Evolutionary conservation across 2,797 vertebrate species (phyloP).

Genomic region (Cuniculus paca): DNA sequence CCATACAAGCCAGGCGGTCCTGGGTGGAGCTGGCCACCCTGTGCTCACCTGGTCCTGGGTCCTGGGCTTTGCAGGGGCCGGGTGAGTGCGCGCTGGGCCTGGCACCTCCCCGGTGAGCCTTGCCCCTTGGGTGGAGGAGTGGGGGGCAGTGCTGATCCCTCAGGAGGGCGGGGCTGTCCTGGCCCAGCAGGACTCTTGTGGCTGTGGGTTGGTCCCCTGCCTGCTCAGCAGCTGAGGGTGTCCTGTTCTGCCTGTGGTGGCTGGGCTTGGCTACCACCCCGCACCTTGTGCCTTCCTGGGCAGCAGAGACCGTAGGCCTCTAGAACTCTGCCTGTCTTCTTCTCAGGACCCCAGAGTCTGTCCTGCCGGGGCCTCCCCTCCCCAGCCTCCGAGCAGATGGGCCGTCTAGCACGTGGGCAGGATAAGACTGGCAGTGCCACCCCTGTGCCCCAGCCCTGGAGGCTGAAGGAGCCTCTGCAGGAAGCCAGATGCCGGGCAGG

Average conservation of each 20-base stretch:
- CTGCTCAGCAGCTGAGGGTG: fast-evolving
- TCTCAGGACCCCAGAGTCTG: background rate
- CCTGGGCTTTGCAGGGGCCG: background rate
- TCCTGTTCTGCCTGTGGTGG: background rate
- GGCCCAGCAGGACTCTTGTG: fast-evolving
- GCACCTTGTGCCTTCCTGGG: background rate
- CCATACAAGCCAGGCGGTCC: background rate
- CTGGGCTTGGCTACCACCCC: fast-evolving
- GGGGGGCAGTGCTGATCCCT: background rate
- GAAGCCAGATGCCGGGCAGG: background rate
- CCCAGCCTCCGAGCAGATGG: background rate
- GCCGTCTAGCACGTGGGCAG: background rate
- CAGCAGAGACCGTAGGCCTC: background rate
- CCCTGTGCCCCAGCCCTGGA: too few relatives aligned
- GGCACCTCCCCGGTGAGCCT: background rate
- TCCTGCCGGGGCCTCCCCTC: too few relatives aligned
- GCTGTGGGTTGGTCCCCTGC: fast-evolving
- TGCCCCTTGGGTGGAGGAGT: background rate
- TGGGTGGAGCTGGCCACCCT: background rate
- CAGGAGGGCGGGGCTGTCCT: fast-evolving
- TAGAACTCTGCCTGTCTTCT: background rate
- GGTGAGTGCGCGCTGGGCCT: background rate
- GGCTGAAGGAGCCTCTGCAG: background rate
- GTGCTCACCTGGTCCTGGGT: background rate
- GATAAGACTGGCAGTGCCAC: background rate